Conservation (phyloP, 2,113 vertebrate species). For the Hylia prasina region DNA sequence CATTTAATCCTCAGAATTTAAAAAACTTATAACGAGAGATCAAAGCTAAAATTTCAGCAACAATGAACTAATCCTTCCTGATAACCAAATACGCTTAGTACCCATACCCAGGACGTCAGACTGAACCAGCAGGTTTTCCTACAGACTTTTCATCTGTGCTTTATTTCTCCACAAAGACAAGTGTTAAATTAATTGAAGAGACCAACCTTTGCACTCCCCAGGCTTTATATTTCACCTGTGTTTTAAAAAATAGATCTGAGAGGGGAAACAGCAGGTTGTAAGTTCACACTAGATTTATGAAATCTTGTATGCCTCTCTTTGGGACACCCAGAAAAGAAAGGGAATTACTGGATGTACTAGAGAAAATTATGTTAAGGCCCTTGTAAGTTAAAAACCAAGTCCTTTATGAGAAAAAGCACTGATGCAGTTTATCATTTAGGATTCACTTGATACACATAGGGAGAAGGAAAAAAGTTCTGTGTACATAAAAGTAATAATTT, state of each 20-base stretch:
- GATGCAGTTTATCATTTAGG: neutral
- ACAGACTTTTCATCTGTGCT: neutral
- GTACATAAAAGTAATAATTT: neutral
- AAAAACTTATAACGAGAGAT: slow-evolving; percentile 1
- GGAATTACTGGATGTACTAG: neutral
- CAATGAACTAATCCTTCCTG: neutral
- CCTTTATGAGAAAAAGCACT: neutral
- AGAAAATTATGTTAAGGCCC: neutral
- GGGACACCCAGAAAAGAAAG: neutral
- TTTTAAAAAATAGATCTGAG: neutral
- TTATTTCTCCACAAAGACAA: neutral
- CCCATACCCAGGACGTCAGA: neutral
- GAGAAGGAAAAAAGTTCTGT: neutral
- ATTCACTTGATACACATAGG: neutral
- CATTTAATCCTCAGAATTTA: slow-evolving; percentile 1
- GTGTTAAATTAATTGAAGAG: neutral
- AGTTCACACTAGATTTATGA: neutral
- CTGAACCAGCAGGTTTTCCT: neutral
- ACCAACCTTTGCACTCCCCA: neutral
- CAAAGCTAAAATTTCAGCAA: slow-evolving; percentile 20
- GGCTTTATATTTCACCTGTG: neutral
- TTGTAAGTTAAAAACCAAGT: neutral
- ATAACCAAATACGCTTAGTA: neutral
- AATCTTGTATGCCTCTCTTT: neutral
- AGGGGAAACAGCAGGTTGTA: neutral